Evolutionary conservation across 64 coral and sea anemone genomes (phyloP), one percentile per base, ranked within the genome.

Genomic region (Pocillopora verrucosa): DNA sequence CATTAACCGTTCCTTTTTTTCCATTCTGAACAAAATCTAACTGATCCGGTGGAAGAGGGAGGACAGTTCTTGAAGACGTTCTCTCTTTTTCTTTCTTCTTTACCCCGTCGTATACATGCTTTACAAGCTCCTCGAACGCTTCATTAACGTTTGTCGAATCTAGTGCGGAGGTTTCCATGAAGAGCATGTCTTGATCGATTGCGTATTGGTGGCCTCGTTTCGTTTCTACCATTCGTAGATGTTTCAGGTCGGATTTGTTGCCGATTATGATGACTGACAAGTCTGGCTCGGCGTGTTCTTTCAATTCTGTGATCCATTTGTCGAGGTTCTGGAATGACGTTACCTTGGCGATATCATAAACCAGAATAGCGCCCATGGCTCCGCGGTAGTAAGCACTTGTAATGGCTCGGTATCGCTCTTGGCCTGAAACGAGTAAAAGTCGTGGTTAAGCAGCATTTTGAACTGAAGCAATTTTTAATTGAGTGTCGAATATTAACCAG

Each of bases 381-480:
- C 97, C 97, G 22, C 97, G 94, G 67, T 99, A 99, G 67, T 99
- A 99, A 22, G 97, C 97, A 35, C 97, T 95, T 79, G 97, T 99
- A 80, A 99, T 99, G 11, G 97, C 97, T 20, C 97, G 94, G 68
- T 99, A 99, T 56, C 97, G 90, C 45, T 99, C 97, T 80, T 99
- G 97, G 34, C 97, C 97, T 98, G 62, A 15, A 26, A 56, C 59
- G 78, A 89, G 62, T 34, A 38, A 30, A 89, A 61, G 24, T 26
- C 1, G 77, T 7, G 22, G 41, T 75, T 4, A 58, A 1, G 36
- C 11, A 70, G 19, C 1, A 22, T 69, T 69, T 20, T n/a, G 5
- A 22, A 9, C 25, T 26, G 26, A 36, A 60, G 26, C n/a, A 3
- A 17, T 17, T 63, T 63, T 63, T 2, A 15, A 30, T 30, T 30